Percentiles rank a stretch among this genome's conserved stretches.
Evolutionary conservation across 2,888 invertebrate genomes (phyloP).

Genomic region (Drepana falcataria): DNA sequence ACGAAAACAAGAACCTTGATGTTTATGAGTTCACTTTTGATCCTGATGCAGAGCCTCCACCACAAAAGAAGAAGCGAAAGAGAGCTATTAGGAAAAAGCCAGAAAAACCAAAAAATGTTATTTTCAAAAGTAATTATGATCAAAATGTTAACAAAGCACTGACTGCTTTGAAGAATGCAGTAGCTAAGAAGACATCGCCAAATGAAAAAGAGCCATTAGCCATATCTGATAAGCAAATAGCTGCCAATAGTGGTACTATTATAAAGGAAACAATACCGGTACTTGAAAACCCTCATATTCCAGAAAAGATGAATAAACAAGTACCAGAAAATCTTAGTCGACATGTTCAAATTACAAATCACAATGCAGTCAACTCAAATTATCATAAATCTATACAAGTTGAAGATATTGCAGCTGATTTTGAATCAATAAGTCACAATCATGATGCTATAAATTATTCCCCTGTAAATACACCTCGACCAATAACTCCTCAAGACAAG

Average conservation of each 20-base stretch:
- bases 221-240: too few relatives aligned
- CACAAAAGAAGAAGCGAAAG: conserved; percentile 61
- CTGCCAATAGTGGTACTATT: not conserved
- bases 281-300: not conserved
- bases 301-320: not conserved
- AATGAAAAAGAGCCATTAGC: too few relatives aligned
- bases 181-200: conserved; percentile 19
- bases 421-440: conserved; percentile 36
- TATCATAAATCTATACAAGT: conserved; percentile 49
- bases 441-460: conserved; percentile 56
- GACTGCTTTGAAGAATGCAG: conserved; percentile 43
- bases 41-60: conserved; percentile 63
- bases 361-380: conserved; percentile 9
- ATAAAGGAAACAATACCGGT: not conserved
- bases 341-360: conserved; percentile 3
- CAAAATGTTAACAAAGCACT: conserved; percentile 57
- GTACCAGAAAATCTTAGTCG: conserved; percentile 9
- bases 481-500: conserved; percentile 16
- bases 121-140: conserved; percentile 54
- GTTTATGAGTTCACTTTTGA: conserved; percentile 72
- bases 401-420: conserved; percentile 63
- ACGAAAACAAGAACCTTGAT: conserved; percentile 43
- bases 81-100: conserved; percentile 39
- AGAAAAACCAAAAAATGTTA: conserved; percentile 41
- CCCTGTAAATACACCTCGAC: conserved; percentile 51